Evolutionary conservation across 2,113 vertebrate species (phyloP).

Genomic region (Malurus melanocephalus): DNA sequence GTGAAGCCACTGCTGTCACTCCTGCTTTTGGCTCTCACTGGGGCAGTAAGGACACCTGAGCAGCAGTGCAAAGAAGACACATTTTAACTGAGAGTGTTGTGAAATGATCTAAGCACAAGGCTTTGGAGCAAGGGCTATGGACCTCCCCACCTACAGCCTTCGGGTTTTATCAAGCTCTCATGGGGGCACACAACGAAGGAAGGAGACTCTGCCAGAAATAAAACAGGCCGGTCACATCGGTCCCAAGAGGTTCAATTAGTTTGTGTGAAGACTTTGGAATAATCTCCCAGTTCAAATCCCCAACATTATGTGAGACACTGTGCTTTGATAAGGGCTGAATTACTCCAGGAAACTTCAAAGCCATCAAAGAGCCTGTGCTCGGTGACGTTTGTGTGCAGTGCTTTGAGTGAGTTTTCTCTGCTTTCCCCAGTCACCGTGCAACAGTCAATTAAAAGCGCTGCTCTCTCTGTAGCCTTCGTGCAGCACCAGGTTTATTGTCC

Average conservation of each 20-base stretch:
- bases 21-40: background rate
- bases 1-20: background rate
- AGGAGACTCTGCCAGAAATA: background rate
- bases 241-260: background rate
- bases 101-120: background rate
- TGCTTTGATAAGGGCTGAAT: background rate
- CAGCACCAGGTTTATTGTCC: constrained; percentile 37
- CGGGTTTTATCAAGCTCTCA: background rate
- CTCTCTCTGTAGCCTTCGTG: constrained; percentile 18
- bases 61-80: background rate
- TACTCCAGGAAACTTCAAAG: constrained; percentile 32
- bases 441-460: background rate
- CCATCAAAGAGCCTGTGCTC: background rate
- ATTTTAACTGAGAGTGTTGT: background rate
- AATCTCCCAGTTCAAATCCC: background rate
- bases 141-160: background rate
- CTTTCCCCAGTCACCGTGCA: background rate
- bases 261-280: background rate
- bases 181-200: background rate
- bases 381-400: background rate
- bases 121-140: background rate
- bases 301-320: rapidly evolving
- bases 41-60: background rate
- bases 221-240: background rate
- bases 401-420: background rate